phyloP scores from a whole-genome alignment of 2,888 invertebrate genomes.

The Gari tellinella region DNA sequence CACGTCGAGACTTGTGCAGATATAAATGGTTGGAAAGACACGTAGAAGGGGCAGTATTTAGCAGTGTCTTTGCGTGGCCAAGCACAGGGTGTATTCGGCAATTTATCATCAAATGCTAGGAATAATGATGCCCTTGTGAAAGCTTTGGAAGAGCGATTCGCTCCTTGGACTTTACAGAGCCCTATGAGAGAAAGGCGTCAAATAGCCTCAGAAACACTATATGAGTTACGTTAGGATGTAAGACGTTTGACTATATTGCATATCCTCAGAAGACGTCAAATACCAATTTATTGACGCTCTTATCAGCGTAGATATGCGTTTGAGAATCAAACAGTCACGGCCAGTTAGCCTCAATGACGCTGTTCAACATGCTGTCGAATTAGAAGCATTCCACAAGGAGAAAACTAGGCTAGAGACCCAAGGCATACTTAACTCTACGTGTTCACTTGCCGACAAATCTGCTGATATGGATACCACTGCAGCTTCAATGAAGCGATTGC shows the following conservation, averaged over 20 bases:
- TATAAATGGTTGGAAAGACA: slow-evolving; percentile 4
- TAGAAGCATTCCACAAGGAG: too few relatives aligned
- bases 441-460: too few relatives aligned
- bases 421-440: too few relatives aligned
- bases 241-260: slow-evolving; percentile 15
- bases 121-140: slow-evolving; percentile 4
- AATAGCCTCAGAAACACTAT: slow-evolving; percentile 8
- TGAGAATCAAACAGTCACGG: too few relatives aligned
- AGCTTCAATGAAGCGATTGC: too few relatives aligned
- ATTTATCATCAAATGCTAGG: background rate
- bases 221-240: slow-evolving; percentile 19
- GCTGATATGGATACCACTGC: too few relatives aligned
- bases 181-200: slow-evolving; percentile 3
- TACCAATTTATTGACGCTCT: too few relatives aligned
- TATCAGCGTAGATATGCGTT: too few relatives aligned
- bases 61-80: slow-evolving; percentile 15
- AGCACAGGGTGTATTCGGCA: slow-evolving; percentile 14
- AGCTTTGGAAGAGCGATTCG: slow-evolving; percentile 9
- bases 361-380: too few relatives aligned
- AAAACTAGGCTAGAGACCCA: too few relatives aligned
- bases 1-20: slow-evolving; percentile 18
- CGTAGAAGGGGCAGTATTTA: slow-evolving; percentile 13
- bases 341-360: too few relatives aligned
- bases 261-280: too few relatives aligned
- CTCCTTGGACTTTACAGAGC: slow-evolving; percentile 18